Base-by-base conservation (phyloP, 1,140 invertebrate species). In the Ganaspis sp. region DNA sequence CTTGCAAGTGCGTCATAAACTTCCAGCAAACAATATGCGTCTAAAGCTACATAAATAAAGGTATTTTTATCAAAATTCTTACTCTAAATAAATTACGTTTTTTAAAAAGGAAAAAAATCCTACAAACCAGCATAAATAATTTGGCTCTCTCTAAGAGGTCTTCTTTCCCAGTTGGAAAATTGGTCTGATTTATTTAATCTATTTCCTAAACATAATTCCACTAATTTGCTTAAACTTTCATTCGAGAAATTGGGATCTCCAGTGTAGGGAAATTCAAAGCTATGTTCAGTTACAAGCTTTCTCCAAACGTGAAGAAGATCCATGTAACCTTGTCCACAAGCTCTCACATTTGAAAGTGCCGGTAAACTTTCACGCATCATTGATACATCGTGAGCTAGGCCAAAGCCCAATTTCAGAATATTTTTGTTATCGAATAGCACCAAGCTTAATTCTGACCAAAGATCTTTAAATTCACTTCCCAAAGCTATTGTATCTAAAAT, bases 161-260 rank as follows among this genome's bases (percentile, higher is more conserved):
- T 92, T 76, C 93, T 92, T 85, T 97, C 95, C 96, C 96, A 98
- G 91, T 97, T 95, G 0, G 96, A 97, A 91, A 97, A 96, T 82
- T 97, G 96, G 88, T 97, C 95, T 5, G 92, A 92, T 90, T 98
- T 98, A 87, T 96, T 93, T 1, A 98, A 86, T 26, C 94, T 93
- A 73, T 93, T 88, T 12, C 96, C 96, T 79, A 97, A 91, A 86
- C 95, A 95, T 19, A 93, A 88, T 79, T 94, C 92, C 0, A 96
- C 95, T 53, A 97, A 88, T 83, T 94, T 93, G 85, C 94, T 94
- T 15, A 97, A 86, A 72, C 94, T 92, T 71, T 91, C 89, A 78
- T 83, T 92, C 34, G 71, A 87, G 73, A 88, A 87, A 71, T 71
- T 81, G 15, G 79, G 70, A 77, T 90, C 87, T 80, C 90, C 90